Conservation (phyloP, 2,797 vertebrate genomes). For the Mormyrops attenuatus region DNA sequence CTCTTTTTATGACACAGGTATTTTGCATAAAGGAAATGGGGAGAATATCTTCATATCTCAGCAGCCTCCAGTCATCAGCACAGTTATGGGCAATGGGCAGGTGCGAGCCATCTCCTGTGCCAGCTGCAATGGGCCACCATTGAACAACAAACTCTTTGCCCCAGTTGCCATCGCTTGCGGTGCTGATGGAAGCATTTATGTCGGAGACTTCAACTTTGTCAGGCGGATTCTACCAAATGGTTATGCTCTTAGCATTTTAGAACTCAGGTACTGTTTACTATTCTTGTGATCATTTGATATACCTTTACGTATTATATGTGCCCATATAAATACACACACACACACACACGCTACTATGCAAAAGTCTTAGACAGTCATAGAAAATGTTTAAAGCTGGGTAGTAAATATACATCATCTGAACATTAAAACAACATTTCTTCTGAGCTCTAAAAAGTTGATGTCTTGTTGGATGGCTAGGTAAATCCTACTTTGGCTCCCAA, state of each 20-base stretch:
- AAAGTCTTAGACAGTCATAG: not conserved
- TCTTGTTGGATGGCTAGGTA: not conserved
- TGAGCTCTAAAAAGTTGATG: not conserved
- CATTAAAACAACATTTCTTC: not conserved
- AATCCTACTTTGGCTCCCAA: not conserved
- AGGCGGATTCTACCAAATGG: conserved; percentile 69
- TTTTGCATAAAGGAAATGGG: conserved; percentile 80
- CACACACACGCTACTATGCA: not conserved
- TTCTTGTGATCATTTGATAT: not conserved
- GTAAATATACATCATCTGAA: not conserved
- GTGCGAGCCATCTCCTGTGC: conserved; percentile 72
- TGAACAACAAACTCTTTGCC: conserved; percentile 71
- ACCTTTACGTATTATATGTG: not conserved
- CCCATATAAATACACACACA: not conserved
- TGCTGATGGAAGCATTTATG: conserved; percentile 70
- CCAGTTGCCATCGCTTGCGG: conserved; percentile 70
- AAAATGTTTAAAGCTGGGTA: not conserved
- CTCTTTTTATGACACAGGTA: conserved; percentile 53
- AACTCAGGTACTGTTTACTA: conserved; percentile 60
- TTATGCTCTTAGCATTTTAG: conserved; percentile 65
- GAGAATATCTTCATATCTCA: conserved; percentile 81
- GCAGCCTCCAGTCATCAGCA: conserved; percentile 74
- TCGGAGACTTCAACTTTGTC: conserved; percentile 76
- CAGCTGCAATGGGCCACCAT: conserved; percentile 64
- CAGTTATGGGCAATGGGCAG: conserved; percentile 74